These are phyloP conservation scores for Eulemur macaco DNA, from an alignment of 2,113 vertebrate genomes.

Conservation along the genomic window DNA sequence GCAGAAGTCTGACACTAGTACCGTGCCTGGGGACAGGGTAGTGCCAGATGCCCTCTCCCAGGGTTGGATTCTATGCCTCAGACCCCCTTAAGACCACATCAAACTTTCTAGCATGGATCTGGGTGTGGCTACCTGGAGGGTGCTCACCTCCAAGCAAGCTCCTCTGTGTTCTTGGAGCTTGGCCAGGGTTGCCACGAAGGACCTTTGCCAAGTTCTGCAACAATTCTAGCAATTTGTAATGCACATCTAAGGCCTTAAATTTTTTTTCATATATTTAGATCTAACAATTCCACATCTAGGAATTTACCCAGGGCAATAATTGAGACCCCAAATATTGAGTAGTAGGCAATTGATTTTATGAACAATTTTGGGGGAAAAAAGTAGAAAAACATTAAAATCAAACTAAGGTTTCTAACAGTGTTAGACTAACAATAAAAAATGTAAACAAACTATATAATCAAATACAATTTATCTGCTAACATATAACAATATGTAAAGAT, in stretches of 20 bases:
- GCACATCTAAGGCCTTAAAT: neutral
- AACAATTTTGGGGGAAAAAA: neutral
- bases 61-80: neutral
- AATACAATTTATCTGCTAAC: neutral
- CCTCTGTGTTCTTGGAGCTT: neutral
- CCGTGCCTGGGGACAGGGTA: neutral
- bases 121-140: neutral
- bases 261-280: neutral
- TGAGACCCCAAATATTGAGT: neutral
- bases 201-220: neutral
- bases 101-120: neutral
- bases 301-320: neutral
- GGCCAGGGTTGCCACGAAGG: fast-evolving
- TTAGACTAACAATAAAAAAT: neutral
- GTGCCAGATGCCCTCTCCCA: neutral
- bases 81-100: neutral
- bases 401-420: neutral
- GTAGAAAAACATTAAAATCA: neutral
- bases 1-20: neutral
- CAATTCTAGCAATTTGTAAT: neutral
- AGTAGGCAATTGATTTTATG: neutral
- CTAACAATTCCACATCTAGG: neutral
- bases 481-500: neutral
- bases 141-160: neutral
- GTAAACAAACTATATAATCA: neutral